Percentiles rank a stretch among this genome's conserved stretches.
Conservation (phyloP, 1,140 invertebrate species). For the Plodia interpunctella region DNA sequence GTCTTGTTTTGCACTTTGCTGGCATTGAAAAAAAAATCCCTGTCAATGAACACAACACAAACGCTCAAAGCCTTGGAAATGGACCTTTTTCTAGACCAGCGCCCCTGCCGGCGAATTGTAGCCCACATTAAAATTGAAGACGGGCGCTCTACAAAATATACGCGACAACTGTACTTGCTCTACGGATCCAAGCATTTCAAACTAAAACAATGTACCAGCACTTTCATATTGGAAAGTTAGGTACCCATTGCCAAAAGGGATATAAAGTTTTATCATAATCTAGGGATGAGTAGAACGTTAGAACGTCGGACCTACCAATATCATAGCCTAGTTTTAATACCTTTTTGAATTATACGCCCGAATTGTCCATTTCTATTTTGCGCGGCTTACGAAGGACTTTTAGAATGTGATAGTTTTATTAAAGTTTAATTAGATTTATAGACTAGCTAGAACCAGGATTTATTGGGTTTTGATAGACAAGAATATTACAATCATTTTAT, state of each 20-base stretch:
- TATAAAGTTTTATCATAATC: slow-evolving; percentile 7
- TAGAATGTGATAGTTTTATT: not conserved
- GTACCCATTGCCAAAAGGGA: not conserved
- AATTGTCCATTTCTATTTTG: not conserved
- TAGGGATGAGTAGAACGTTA: not conserved
- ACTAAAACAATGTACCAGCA: slow-evolving; percentile 7
- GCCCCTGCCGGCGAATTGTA: too few relatives aligned
- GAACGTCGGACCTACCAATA: not conserved
- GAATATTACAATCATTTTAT: too few relatives aligned
- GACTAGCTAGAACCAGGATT: not conserved
- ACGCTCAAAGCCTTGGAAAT: too few relatives aligned
- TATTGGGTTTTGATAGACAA: not conserved
- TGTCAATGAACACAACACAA: too few relatives aligned
- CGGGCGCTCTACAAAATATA: too few relatives aligned
- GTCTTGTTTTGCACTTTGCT: too few relatives aligned
- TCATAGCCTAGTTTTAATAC: not conserved
- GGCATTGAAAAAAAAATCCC: too few relatives aligned
- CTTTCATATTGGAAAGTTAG: slow-evolving; percentile 5
- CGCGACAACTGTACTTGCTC: not conserved
- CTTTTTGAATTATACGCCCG: not conserved
- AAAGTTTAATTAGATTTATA: not conserved
- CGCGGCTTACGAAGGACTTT: not conserved
- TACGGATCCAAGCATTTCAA: not conserved
- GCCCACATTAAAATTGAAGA: too few relatives aligned
- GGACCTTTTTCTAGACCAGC: too few relatives aligned